Conservation (phyloP, 2,888 invertebrate genomes). For the Archips crataeganus region DNA sequence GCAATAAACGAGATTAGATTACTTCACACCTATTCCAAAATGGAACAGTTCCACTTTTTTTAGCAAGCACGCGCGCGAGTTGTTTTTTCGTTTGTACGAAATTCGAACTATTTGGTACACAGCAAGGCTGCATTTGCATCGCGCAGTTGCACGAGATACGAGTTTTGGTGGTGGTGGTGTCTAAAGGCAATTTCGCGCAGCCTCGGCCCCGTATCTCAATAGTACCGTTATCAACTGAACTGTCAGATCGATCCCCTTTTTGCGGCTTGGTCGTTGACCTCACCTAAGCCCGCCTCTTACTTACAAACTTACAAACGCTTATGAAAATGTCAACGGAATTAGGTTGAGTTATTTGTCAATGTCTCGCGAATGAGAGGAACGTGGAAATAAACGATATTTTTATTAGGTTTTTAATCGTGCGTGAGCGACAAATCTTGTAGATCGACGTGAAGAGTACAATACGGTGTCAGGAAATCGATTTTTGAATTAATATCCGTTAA, state of each 20-base stretch:
- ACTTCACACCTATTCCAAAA: constrained; percentile 34
- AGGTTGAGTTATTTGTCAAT: constrained; percentile 24
- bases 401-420: not conserved
- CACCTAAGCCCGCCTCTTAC: constrained; percentile 34
- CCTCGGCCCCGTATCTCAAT: constrained; percentile 52
- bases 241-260: constrained; percentile 60
- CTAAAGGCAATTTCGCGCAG: constrained; percentile 60
- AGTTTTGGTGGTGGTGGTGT: not conserved
- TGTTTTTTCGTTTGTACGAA: not conserved
- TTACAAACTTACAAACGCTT: constrained; percentile 9
- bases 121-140: not conserved
- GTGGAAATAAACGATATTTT: not conserved
- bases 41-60: constrained; percentile 23
- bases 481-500: no score
- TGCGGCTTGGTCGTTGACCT: constrained; percentile 65
- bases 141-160: not conserved
- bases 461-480: no score
- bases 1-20: constrained; percentile 33
- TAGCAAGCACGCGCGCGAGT: not conserved
- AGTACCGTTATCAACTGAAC: constrained; percentile 63
- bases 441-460: no score
- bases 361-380: constrained; percentile 13
- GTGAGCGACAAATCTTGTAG: not conserved
- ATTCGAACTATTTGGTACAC: not conserved
- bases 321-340: constrained; percentile 26